Conservation (phyloP, 2,888 invertebrate species). For the Hanleya hanleyi region DNA sequence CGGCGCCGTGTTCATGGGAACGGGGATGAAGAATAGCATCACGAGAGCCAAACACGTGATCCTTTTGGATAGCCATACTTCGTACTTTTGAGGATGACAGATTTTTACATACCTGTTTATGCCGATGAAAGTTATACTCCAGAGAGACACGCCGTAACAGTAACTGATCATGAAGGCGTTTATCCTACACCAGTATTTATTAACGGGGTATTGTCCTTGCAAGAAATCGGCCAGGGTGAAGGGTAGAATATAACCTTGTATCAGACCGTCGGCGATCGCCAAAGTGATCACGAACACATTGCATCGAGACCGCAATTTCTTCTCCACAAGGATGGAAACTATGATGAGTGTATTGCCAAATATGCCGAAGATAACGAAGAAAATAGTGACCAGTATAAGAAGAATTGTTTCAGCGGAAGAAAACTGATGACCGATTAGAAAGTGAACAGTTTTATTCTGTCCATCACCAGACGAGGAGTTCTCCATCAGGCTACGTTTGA, state of each 20-base stretch:
- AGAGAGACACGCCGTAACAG: constrained; percentile 17
- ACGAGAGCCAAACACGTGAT: constrained; percentile 4
- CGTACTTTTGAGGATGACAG: constrained; percentile 21
- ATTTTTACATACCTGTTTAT: constrained; percentile 31
- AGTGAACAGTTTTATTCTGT: too few relatives aligned
- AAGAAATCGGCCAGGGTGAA: constrained; percentile 15
- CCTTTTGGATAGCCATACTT: constrained; percentile 2
- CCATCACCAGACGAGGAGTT: too few relatives aligned
- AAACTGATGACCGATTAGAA: too few relatives aligned
- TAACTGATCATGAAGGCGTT: constrained; percentile 19
- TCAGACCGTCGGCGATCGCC: constrained; percentile 19
- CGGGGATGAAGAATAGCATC: constrained; percentile 13
- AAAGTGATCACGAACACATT: constrained; percentile 21
- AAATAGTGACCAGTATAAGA: constrained; percentile 19
- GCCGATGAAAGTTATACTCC: constrained; percentile 21
- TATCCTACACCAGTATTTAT: constrained; percentile 10
- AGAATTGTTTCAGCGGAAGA: neutral
- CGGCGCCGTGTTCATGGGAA: constrained; percentile 4
- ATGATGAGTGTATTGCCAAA: constrained; percentile 25
- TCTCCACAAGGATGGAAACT: constrained; percentile 13
- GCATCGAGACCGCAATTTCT: constrained; percentile 11
- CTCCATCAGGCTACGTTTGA: too few relatives aligned
- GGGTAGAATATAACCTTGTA: constrained; percentile 18
- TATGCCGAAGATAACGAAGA: constrained; percentile 14
- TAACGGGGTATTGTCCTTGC: constrained; percentile 6